Base-by-base conservation (phyloP, 1,140 invertebrate species). In the Medauroidea extradentata region DNA sequence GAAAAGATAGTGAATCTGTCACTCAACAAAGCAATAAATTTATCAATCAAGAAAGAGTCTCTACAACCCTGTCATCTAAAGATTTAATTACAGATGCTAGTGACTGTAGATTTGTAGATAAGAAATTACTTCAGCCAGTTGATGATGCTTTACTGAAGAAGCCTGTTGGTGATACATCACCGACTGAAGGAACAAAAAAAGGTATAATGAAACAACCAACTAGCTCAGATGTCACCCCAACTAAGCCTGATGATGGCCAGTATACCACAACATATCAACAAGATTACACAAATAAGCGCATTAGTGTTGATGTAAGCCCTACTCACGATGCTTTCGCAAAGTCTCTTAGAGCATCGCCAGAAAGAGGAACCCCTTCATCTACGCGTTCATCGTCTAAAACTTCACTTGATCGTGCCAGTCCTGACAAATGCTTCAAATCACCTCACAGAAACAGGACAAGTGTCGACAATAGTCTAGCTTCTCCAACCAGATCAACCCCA, bases 261-360 rank as follows among this genome's bases (percentile, higher is more conserved):
- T 83, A 83, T 66, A 72, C 79, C 52, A 84, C 82, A 11, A 85
- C 82, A 1, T 84, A 85, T 63, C 74, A 81, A 65, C 73, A 72
- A 34, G 80, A 83, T 59, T 84, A 75, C 61, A 75, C 74, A 14
- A 76, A 71, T 54, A 82, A 78, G 54, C 78, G 78, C 63, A 82
- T 86, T 34, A 83, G 81, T 59, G 77, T 80, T 50, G 81, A 84
- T 61, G 77, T 81, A 53, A 86, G 84, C 68, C 83, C 85, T 7
- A 81, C 85, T 19, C 86, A 88, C 68, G 80, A 86, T 62, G 84
- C 84, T 3, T 88, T 86, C 75, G 86, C 85, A 2, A 81, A 83
- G 55, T 85, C 85, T 27, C 72, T 88, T 34, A 78, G 86, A 48
- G 78, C 83, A 48, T 79, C 83, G 43, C 80, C 83, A 11, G 74